Conservation (phyloP, 1,140 invertebrate genomes). For the Schlechtendalia chinensis region DNA sequence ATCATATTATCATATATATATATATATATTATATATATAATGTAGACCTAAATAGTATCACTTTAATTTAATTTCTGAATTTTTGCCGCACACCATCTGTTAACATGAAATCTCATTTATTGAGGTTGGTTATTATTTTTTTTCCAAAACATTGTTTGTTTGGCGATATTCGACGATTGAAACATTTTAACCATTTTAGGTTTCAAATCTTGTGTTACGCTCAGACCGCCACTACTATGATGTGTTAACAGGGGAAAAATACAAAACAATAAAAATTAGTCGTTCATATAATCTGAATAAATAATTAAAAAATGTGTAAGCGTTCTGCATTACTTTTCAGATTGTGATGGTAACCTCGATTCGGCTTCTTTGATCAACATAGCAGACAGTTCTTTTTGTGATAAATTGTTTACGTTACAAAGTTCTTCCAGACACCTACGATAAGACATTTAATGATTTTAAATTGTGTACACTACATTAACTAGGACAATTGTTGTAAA, state of each 20-base stretch:
- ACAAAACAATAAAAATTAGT: too few species aligned
- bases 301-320: background rate
- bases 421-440: constrained; percentile 33
- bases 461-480: background rate
- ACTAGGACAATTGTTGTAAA: background rate
- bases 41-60: background rate
- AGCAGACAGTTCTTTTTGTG: constrained; percentile 39
- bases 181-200: constrained; percentile 49
- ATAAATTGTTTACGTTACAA: constrained; percentile 20
- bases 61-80: constrained; percentile 14
- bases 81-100: background rate
- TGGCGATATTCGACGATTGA: constrained; percentile 42
- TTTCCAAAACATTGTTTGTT: constrained; percentile 47
- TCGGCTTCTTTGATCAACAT: constrained; percentile 37
- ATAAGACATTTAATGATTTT: background rate
- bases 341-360: constrained; percentile 15
- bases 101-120: background rate
- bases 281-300: background rate
- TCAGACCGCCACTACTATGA: background rate
- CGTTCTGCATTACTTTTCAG: constrained; percentile 20
- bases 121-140: constrained; percentile 35
- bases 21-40: background rate
- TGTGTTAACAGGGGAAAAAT: background rate
- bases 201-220: constrained; percentile 31
- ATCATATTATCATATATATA: background rate